A percentile compares a stretch with the other conserved stretches of the same genome.
Evolutionary conservation across 1,140 invertebrate species (phyloP).

Genomic region (Drosophila lacertosa): DNA sequence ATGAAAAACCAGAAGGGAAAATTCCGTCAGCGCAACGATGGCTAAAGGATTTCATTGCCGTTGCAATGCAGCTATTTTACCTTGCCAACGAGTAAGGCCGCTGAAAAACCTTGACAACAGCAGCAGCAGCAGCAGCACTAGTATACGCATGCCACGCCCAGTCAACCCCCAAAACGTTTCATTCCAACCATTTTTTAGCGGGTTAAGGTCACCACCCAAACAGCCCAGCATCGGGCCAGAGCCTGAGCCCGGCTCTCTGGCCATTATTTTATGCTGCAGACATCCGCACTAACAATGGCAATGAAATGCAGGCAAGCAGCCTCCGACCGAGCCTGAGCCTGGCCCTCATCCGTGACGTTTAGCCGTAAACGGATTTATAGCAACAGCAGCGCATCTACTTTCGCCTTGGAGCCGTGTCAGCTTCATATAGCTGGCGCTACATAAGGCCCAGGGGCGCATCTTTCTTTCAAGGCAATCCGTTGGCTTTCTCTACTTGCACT

Average conservation of each 20-base stretch:
- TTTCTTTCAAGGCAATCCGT: constrained; percentile 46
- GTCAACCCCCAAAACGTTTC: constrained; percentile 16
- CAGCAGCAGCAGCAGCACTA: constrained; percentile 34
- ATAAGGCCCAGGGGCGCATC: not conserved
- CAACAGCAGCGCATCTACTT: constrained; percentile 33
- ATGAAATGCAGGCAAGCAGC: constrained; percentile 55
- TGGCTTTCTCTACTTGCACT: constrained; percentile 49
- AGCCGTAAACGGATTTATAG: constrained; percentile 74
- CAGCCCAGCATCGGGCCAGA: constrained; percentile 22
- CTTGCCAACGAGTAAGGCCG: constrained; percentile 52
- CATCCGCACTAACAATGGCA: constrained; percentile 72
- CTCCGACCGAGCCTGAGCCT: not conserved
- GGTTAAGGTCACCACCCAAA: constrained; percentile 65
- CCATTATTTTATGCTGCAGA: constrained; percentile 75
- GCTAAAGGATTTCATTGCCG: constrained; percentile 68
- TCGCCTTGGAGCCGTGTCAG: constrained; percentile 51
- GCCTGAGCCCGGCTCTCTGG: constrained; percentile 21
- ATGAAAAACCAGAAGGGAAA: constrained; percentile 1
- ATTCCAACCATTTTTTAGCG: constrained; percentile 45
- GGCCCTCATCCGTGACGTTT: constrained; percentile 55
- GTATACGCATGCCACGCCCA: constrained; percentile 64
- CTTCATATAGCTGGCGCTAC: not conserved
- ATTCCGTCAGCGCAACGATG: constrained; percentile 46
- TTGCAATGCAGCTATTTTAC: constrained; percentile 60
- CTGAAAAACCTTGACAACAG: constrained; percentile 56